These are phyloP conservation scores for Tribolium castaneum DNA, from an alignment of 1,140 invertebrate species.

Conservation along the genomic window DNA sequence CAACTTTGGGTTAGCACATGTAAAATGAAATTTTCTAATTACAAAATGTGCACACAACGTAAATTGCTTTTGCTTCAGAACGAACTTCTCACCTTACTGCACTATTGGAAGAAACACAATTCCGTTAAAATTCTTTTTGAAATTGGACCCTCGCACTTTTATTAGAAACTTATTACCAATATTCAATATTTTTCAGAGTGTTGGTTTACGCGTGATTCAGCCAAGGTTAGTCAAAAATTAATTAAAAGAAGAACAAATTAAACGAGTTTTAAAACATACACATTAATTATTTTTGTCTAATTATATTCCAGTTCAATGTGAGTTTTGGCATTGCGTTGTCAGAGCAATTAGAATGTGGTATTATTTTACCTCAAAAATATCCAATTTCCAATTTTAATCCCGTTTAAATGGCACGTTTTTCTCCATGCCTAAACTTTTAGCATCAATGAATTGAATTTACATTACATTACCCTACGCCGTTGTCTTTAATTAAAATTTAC, in stretches of 20 bases:
- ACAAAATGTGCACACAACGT: neutral
- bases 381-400: neutral
- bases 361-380: neutral
- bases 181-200: too few species aligned
- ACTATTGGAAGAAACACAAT: neutral
- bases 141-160: neutral
- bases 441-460: conserved; percentile 15
- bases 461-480: conserved; percentile 13
- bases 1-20: too few species aligned
- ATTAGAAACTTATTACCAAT: too few species aligned
- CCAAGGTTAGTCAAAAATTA: too few species aligned
- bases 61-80: neutral
- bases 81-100: neutral
- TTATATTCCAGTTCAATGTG: too few species aligned
- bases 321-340: too few species aligned
- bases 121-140: neutral
- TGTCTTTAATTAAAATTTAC: conserved; percentile 18
- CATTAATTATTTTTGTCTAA: too few species aligned
- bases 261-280: too few species aligned
- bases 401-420: neutral
- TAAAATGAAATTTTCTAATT: too few species aligned
- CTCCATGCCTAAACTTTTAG: neutral
- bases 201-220: too few species aligned
- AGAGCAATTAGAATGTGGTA: too few species aligned
- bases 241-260: too few species aligned